Evolutionary conservation across 2,797 vertebrate genomes (phyloP), one percentile per base, ranked within the genome.

Genomic region (Silurus aristotelis): DNA sequence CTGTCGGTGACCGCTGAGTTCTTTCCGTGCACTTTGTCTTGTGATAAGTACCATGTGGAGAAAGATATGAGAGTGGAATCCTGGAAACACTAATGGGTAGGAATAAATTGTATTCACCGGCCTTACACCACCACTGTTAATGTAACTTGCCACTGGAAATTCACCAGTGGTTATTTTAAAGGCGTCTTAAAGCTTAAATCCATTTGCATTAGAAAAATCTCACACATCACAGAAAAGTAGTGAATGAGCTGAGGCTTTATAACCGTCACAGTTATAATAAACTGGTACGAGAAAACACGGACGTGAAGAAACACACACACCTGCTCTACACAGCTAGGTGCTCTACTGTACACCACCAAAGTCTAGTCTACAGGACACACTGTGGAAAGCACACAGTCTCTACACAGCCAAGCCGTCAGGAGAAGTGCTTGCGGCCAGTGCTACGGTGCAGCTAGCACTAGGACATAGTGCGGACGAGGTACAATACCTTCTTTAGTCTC

Each of bases 401-500:
- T 95, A 95, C 92, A 92, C 93, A 95, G 95, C 94, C 94, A 95
- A 91, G 87, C 87, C 87, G 83, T 85, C 86, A 55, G 67, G 82
- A 66, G 71, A 80, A 84, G 82, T 94, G 94, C 94, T 94, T 91
- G 94, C 93, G 75, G 85, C 93, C 92, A 92, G 91, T 91, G 92
- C 91, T 86, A 90, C 87, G 85, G 84, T 86, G 86, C 87, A 87
- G 79, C 89, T 87, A 89, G 87, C 87, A 83, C 89, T 88, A 82
- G 85, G 52, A 89, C 87, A 88, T 85, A 87, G 82, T 83, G 88
- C 85, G 90, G 86, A 87, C 88, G 89, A 88, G 92, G 93, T 96
- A 95, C 95, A 94, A 92, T 95, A 96, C 95, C 95, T 96, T 95
- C 93, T 93, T 94, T 93, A 94, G 94, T 93, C 93, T 95, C 94